Base-by-base conservation (phyloP, 2,797 vertebrate species). In the Ambastaia sidthimunki region DNA sequence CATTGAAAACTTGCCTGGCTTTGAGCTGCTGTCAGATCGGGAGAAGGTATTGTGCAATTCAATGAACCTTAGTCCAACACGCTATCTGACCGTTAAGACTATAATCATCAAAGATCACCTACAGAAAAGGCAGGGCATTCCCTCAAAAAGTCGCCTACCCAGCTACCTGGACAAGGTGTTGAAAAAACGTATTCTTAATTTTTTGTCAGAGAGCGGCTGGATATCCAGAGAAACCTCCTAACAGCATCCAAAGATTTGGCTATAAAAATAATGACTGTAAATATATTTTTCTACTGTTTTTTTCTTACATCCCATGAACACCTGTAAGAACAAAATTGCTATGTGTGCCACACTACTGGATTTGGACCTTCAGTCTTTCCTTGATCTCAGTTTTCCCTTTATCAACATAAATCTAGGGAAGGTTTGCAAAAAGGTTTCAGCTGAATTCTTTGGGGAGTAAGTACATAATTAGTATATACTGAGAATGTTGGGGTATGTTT, bases 71-170 rank as follows among this genome's bases (percentile, higher is more conserved):
- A 98, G 95, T 84, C 98, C 98, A 0, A 95, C 96, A 0, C 97
- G 98, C 57, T 99, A 98, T 1, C 92, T 98, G 85, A 99, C 98
- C 1, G 97, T 96, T 74, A 99, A 99, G 91, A 98, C 97, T 54
- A 98, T 99, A 74, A 98, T 99, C 84, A 98, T 99, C 88, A 98
- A 96, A 68, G 98, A 99, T 85, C 96, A 99, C 88, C 92, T 99
- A 60, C 98, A 99, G 90, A 99, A 98, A 76, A 91, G 97, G 31
- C 97, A 99, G 76, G 98, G 97, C 12, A 94, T 98, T 73, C 97
- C 97, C 0, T 95, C 96, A 69, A 99, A 99, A 89, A 98, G 97
- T 84, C 96, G 98, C 10, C 94, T 99, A 65, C 98, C 98, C 60
- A 91, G 96, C 85, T 98, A 98, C 85, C 88, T 99, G 89, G 98